Base-by-base conservation (phyloP, 2,113 vertebrate species). In the Apus apus region DNA sequence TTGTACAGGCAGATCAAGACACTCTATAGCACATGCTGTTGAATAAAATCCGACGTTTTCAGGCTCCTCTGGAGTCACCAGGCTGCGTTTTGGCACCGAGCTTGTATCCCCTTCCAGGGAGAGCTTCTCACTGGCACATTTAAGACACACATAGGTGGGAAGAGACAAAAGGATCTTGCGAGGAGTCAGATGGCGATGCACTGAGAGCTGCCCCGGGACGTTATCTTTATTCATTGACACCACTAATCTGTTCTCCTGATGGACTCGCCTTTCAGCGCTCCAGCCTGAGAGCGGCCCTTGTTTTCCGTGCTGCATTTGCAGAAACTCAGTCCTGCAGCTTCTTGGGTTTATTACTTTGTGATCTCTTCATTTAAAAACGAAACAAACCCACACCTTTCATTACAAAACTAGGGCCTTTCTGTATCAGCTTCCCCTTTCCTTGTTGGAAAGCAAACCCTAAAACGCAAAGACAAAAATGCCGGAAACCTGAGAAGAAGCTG, bases 161-260 rank as follows among this genome's bases (percentile, higher is more conserved):
- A 68, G 30, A 13, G 80, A 93, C 94, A 94, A 92, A 96, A 85
- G 76, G 40, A 53, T 13, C 22, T 19, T 4, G 15, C 38, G 3
- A 36, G 61, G 95, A 78, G 62, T 48, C 17, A 8, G 95, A 56
- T 83, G 88, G 95, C 56, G 53, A 73, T 62, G 79, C 92, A 25
- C 56, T 5, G 22, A 18, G 85, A 72, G 46, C 95, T 65, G 92
- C 85, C 36, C 75, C 5, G 40, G 90, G 71, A 56, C 72, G 0
- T 84, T 71, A 88, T 94, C 92, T 93, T 81, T 92, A 89, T 93
- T 94, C 87, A 57, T 72, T 32, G 94, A 72, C 79, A 67, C 76
- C 16, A 7, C 79, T 92, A 81, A 94, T 97, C 96, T 92, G 64
- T 3, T 14, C 83, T 84, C 87, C 87, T 45, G 89, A 32, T 3